Conservation (phyloP, 2,888 invertebrate genomes). For the Lycia hirtaria region DNA sequence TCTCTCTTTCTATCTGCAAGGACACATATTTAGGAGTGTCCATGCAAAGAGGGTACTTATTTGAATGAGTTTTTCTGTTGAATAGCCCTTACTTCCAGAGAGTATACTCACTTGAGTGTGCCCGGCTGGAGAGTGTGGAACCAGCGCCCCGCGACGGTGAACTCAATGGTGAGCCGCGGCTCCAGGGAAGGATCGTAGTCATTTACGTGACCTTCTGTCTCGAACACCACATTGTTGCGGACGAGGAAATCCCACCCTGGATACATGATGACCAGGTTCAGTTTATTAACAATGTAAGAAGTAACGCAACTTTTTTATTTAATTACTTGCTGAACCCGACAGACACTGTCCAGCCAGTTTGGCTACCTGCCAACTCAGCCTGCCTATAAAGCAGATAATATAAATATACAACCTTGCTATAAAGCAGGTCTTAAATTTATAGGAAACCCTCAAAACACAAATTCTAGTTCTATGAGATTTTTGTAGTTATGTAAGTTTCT, state of each 20-base stretch:
- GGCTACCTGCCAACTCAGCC: too few species aligned
- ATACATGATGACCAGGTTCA: not conserved
- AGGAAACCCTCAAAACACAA: too few species aligned
- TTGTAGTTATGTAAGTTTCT: too few species aligned
- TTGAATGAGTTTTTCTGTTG: not conserved
- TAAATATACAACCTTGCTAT: too few species aligned
- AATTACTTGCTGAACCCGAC: too few species aligned
- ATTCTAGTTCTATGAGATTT: too few species aligned
- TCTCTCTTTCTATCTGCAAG: too few species aligned
- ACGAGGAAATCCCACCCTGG: conserved; percentile 48
- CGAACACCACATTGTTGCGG: conserved; percentile 45
- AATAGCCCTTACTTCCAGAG: not conserved
- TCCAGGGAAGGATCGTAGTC: conserved; percentile 85
- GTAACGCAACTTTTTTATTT: too few species aligned
- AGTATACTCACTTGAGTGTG: conserved; percentile 48
- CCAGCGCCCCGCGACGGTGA: conserved; percentile 86
- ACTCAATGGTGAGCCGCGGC: conserved; percentile 85
- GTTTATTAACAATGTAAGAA: too few species aligned
- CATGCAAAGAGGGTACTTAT: not conserved
- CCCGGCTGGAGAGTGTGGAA: conserved; percentile 64
- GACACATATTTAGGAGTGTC: not conserved
- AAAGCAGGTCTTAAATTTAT: too few species aligned
- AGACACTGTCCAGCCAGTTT: too few species aligned
- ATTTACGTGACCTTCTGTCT: conserved; percentile 71
- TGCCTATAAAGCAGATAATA: too few species aligned